These are phyloP conservation scores for Prunella fulvescens DNA, from an alignment of 2,113 vertebrate species.

Conservation along the genomic window DNA sequence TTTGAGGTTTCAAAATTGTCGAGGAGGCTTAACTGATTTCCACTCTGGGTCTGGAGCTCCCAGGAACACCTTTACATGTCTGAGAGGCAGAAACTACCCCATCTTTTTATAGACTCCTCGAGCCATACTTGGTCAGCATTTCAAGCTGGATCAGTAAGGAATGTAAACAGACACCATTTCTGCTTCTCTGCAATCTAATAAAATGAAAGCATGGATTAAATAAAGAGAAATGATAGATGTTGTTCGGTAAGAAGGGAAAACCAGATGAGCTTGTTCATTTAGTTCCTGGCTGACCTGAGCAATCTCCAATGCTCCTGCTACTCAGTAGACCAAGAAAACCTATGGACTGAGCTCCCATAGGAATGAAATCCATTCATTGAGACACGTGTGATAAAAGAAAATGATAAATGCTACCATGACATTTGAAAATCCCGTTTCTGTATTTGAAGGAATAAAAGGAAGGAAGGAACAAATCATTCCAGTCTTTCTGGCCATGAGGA, in stretches of 20 bases:
- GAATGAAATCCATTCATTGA: background rate
- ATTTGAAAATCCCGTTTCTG: background rate
- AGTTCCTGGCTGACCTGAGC: background rate
- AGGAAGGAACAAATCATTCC: background rate
- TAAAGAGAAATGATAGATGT: background rate
- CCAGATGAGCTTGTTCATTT: background rate
- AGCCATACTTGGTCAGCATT: conserved; percentile 24
- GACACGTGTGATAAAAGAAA: background rate
- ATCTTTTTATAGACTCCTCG: background rate
- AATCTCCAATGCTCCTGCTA: background rate
- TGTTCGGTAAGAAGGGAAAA: background rate
- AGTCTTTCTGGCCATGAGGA: background rate
- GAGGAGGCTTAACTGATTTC: conserved; percentile 20
- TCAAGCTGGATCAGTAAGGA: background rate
- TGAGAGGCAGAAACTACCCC: background rate
- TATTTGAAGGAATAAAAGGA: background rate
- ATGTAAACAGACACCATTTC: conserved; percentile 46
- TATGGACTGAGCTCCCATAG: background rate
- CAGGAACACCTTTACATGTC: conserved; percentile 11
- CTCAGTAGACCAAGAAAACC: background rate
- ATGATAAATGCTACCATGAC: background rate
- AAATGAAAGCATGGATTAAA: conserved; percentile 15
- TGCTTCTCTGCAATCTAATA: background rate
- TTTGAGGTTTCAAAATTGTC: conserved; percentile 40
- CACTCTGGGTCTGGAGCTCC: background rate